Evolutionary conservation across 2,797 vertebrate genomes (phyloP).

Genomic region (Okamejei kenojei): DNA sequence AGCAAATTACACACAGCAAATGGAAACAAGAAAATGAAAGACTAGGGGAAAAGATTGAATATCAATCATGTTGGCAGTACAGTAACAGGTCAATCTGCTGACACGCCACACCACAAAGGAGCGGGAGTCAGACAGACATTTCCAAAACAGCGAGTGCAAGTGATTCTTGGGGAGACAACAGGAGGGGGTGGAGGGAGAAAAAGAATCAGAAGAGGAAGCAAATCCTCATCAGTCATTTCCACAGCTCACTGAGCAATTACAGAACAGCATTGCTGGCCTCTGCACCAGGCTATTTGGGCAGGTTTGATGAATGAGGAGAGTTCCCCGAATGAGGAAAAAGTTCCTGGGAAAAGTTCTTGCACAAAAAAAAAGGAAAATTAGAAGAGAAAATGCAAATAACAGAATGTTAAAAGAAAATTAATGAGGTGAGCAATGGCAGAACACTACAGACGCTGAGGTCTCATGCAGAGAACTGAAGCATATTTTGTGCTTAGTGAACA

Average conservation of each 20-base stretch:
- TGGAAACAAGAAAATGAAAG: slow-evolving; percentile 11
- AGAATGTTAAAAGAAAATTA: background rate
- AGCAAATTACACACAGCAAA: background rate
- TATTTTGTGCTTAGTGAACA: background rate
- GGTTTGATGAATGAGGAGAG: background rate
- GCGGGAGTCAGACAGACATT: background rate
- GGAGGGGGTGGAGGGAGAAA: background rate
- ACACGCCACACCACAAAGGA: background rate
- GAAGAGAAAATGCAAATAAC: background rate
- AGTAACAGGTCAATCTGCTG: background rate
- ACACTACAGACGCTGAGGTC: background rate
- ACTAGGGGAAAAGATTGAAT: background rate
- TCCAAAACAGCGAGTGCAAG: background rate
- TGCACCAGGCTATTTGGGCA: background rate
- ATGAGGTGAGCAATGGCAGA: no score
- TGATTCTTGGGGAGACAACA: background rate
- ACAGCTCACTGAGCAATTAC: background rate
- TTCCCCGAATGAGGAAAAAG: background rate
- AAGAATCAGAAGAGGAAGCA: background rate
- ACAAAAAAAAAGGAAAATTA: background rate
- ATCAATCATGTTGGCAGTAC: slow-evolving; percentile 13
- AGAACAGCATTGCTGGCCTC: no score
- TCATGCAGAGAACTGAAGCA: background rate
- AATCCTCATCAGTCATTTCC: background rate
- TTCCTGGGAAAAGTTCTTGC: background rate